Evolutionary conservation across 2,888 invertebrate species (phyloP).

Genomic region (Cryptus armator): DNA sequence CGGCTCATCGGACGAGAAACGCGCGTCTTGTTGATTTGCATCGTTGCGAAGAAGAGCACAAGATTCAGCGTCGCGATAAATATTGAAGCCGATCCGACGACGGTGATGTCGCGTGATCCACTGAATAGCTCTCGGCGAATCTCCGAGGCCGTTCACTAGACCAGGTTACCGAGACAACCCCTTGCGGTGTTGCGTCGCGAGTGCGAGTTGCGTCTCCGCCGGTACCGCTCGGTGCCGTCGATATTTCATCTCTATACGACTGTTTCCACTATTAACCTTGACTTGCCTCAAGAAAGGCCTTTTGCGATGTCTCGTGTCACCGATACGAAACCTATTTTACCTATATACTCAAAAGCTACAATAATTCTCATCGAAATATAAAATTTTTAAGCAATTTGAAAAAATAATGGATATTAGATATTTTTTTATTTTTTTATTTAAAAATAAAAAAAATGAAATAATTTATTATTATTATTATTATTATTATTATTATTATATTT

Average conservation of each 20-base stretch:
- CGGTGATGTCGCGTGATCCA: conserved; percentile 44
- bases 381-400: too few species aligned
- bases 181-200: conserved; percentile 1
- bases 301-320: too few species aligned
- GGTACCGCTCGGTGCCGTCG: neutral
- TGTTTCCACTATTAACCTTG: neutral
- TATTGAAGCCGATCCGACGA: conserved; percentile 43
- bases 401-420: too few species aligned
- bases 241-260: conserved; percentile 29
- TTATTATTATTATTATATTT: too few species aligned
- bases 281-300: too few species aligned
- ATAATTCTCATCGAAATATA: too few species aligned
- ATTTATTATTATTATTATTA: too few species aligned
- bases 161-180: conserved; percentile 31
- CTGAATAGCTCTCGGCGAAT: conserved; percentile 50
- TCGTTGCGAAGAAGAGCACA: neutral
- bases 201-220: neutral
- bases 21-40: neutral
- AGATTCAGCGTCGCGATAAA: neutral
- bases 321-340: too few species aligned
- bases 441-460: too few species aligned
- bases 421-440: too few species aligned
- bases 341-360: too few species aligned
- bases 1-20: neutral
- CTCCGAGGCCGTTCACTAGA: conserved; percentile 40